A percentile compares a stretch with the other conserved stretches of the same genome.
These are phyloP conservation scores for Rhopalosiphum padi DNA, from an alignment of 1,140 invertebrate genomes.

Conservation along the genomic window DNA sequence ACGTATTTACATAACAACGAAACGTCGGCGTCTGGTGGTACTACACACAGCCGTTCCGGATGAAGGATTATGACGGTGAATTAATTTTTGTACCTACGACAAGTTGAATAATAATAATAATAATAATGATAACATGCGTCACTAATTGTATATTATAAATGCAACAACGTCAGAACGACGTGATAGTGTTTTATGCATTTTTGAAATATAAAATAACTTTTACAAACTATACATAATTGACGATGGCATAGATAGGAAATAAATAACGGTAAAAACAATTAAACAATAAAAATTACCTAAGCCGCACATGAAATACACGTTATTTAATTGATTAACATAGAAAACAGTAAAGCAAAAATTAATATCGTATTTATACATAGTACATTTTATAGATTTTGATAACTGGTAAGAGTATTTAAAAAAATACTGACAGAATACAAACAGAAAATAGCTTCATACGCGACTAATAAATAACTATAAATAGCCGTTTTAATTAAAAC, in stretches of 20 bases:
- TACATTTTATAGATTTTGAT: neutral
- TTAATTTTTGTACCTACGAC: conserved; percentile 16
- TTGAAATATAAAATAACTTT: neutral
- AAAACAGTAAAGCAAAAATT: too few species aligned
- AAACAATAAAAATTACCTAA: neutral
- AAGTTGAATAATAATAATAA: neutral
- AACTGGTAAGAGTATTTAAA: neutral
- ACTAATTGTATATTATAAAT: neutral
- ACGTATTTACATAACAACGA: conserved; percentile 20
- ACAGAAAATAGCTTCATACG: neutral
- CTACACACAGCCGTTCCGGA: neutral
- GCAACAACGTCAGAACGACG: neutral
- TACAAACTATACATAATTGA: neutral
- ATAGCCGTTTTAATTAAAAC: neutral
- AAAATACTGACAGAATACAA: neutral
- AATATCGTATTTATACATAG: neutral
- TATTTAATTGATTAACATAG: neutral
- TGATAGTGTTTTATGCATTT: neutral
- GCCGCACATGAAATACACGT: neutral
- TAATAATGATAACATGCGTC: neutral
- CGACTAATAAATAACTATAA: neutral
- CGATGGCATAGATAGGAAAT: neutral
- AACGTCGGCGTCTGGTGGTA: neutral
- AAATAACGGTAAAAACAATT: neutral
- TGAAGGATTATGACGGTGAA: conserved; percentile 34